Base-by-base conservation (phyloP, 2,797 vertebrate genomes). In the Oreortyx pictus region DNA sequence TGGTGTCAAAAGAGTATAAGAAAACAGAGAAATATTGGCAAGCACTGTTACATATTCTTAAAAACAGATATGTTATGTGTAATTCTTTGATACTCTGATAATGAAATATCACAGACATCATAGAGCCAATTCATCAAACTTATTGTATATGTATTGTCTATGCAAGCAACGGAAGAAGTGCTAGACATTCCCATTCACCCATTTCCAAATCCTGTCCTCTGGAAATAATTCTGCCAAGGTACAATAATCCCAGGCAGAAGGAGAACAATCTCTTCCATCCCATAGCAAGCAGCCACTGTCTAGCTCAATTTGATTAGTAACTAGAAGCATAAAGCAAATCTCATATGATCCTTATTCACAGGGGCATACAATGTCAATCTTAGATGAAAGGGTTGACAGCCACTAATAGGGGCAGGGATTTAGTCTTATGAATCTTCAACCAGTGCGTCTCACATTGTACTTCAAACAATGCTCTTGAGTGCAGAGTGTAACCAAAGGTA, bases 1-100 rank as follows among this genome's bases (percentile, higher is more conserved):
- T 77, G 73, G 78, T 89, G 71, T 91, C 81, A 83, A 93, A 95
- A 71, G 39, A 93, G 88, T 37, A 88, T 77, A 62, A 2, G 11
- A 75, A 90, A 86, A 70, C 35, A 73, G 83, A 92, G 57, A 91
- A 76, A 87, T 87, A 6, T n/a, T 91, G 47, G 61, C 67, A 65
- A 24, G 46, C 46, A 49, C 43, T 47, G 24, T 66, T 82, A 46
- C 13, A 7, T 88, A 46, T 91, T 73, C 47, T 74, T 90, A 77
- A 74, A 87, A 80, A 71, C 29, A 94, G 85, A 77, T 52, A 39
- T 49, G 43, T 77, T 46, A 25, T 7, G 46, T 65, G 39, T 60
- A 80, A 80, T 70, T 19, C 37, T 74, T 70, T 71, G 50, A 64
- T 37, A 8, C 5, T 82, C 61, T 84, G 76, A 75, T 35, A 94